Base-by-base conservation (phyloP, 2,797 vertebrate species). In the Propithecus deckenii region DNA sequence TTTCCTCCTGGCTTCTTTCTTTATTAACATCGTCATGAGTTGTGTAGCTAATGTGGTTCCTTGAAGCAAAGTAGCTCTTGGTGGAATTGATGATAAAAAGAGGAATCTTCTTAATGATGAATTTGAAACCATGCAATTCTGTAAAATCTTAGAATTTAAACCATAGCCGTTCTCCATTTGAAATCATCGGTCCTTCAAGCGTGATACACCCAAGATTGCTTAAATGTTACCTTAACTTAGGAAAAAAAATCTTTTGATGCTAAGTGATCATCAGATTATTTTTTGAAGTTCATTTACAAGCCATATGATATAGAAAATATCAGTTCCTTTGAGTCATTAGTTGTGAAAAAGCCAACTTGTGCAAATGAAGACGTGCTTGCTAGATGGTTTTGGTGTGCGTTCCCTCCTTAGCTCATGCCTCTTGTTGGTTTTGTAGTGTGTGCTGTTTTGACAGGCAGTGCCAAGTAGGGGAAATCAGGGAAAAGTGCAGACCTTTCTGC, bases 271-370 rank as follows among this genome's bases (percentile, higher is more conserved):
- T 72, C 50, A 76, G 61, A 43, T 75, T 67, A 13, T 93, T 79
- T 63, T 76, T 28, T 38, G 65, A 89, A 86, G 59, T 93, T 43
- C 38, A 28, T 79, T 57, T 41, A 14, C 25, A 22, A 93, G 35
- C 38, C 11, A 48, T 32, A 14, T 2, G 30, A 41, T 38, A 2
- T 4, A 50, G 63, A 67, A 72, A 84, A 50, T 69, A 9, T 72
- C 30, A 48, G 32, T 63, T 32, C 22, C 65, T 67, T 43, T 12
- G 32, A 43, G 0, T 46, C 61, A 50, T 61, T 86, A 74, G 69
- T 55, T 67, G 72, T 80, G 75, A 92, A 96, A 96, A 78, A 95
- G 63, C 52, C 74, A 75, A 30, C 46, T 28, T 46, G 67, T 93
- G 80, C 69, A 7, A 74, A 46, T 7, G 81, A 80, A 86, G 50